Evolutionary conservation across 2,113 vertebrate species (phyloP).

Genomic region (Lamprotornis superbus): DNA sequence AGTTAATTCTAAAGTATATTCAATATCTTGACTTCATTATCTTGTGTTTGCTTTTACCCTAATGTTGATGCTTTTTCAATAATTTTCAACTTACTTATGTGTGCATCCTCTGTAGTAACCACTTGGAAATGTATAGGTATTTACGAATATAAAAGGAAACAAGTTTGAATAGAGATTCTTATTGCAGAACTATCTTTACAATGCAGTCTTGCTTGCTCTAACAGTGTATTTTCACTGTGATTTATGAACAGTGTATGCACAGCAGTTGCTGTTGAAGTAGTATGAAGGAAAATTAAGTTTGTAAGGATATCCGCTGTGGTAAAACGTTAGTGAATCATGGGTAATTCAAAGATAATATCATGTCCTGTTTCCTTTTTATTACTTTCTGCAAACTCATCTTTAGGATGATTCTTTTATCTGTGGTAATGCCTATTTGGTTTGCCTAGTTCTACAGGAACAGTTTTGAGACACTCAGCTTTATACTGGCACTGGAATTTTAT

Average conservation of each 20-base stretch:
- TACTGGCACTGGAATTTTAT: background rate
- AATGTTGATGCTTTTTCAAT: background rate
- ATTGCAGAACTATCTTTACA: background rate
- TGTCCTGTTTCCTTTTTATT: conserved; percentile 16
- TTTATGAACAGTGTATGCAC: background rate
- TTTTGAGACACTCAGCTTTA: background rate
- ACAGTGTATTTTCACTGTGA: background rate
- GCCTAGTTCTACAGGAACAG: background rate
- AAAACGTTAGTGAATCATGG: background rate
- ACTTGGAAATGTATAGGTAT: background rate
- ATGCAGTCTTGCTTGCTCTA: background rate
- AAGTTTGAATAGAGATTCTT: background rate
- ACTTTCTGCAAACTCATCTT: background rate
- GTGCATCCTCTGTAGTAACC: background rate
- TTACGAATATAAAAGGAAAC: background rate
- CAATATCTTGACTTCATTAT: background rate
- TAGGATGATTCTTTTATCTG: background rate
- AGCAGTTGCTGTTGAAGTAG: background rate
- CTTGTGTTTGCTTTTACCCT: background rate
- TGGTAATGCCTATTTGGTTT: background rate
- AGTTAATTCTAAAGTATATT: background rate
- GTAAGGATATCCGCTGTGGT: background rate
- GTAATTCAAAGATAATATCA: background rate
- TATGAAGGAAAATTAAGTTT: conserved; percentile 8
- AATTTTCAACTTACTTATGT: background rate